Evolutionary conservation across 2,113 vertebrate species (phyloP).

Genomic region (Istiophorus platypterus): DNA sequence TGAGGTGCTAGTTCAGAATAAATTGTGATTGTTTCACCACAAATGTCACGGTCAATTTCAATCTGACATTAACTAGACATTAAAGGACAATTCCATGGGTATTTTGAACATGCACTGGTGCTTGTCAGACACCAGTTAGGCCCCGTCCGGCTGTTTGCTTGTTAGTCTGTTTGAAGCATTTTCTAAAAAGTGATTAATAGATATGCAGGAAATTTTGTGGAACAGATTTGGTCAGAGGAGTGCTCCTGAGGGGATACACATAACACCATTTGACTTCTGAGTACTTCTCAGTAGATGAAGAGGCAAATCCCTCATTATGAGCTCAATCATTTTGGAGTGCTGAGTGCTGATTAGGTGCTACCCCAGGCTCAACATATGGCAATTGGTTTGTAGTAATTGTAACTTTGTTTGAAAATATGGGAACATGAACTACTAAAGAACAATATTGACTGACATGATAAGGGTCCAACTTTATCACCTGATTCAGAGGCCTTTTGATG

Average conservation of each 20-base stretch:
- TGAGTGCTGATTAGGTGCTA: conserved; percentile 40
- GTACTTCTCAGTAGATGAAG: conserved; percentile 25
- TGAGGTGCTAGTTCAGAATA: conserved; percentile 9
- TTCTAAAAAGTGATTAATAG: conserved; percentile 9
- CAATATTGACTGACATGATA: not conserved
- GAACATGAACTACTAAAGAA: not conserved
- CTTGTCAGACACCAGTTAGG: not conserved
- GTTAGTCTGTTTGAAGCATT: conserved; percentile 1
- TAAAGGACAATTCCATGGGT: not conserved
- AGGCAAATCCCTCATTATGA: conserved; percentile 37
- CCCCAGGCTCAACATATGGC: not conserved
- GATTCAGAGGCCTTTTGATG: not conserved
- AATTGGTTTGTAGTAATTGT: conserved; percentile 9
- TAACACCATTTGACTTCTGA: conserved; percentile 25
- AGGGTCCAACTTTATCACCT: conserved; percentile 8
- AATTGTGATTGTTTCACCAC: not conserved
- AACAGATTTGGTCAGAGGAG: conserved; percentile 11
- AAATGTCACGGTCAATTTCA: conserved; percentile 3
- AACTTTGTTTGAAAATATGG: not conserved
- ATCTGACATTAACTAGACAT: not conserved
- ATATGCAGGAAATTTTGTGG: conserved; percentile 19
- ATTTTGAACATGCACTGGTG: not conserved
- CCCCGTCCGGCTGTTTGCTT: conserved; percentile 2
- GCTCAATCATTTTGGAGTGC: conserved; percentile 43
- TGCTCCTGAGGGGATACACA: conserved; percentile 16